Evolutionary conservation across 2,797 vertebrate genomes (phyloP).

Genomic region (Sebastiscus tertius): DNA sequence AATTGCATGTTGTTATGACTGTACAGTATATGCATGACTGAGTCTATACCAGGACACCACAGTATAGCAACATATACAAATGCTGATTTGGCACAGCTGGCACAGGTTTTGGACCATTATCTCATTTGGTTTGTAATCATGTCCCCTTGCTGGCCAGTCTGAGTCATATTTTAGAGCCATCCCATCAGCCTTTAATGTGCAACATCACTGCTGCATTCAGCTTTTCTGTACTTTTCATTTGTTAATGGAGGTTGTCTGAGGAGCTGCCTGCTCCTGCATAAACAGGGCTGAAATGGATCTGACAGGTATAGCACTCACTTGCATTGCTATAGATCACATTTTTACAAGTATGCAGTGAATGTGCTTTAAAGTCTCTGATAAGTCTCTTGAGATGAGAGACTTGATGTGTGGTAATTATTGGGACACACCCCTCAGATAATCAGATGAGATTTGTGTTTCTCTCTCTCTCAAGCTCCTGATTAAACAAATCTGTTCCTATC

Average conservation of each 20-base stretch:
- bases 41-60: not conserved
- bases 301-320: not conserved
- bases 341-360: not conserved
- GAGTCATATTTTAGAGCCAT: slow-evolving; percentile 33
- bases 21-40: not conserved
- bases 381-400: not conserved
- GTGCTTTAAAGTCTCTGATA: not conserved
- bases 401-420: not conserved
- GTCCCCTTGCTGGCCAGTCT: not conserved
- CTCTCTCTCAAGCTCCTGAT: not conserved
- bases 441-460: not conserved
- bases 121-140: not conserved
- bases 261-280: slow-evolving; percentile 33
- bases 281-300: slow-evolving; percentile 3
- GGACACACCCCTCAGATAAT: not conserved
- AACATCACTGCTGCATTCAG: slow-evolving; percentile 35
- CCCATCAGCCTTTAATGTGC: slow-evolving; percentile 18
- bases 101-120: slow-evolving; percentile 16
- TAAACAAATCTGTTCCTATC: not conserved
- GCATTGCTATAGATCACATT: slow-evolving; percentile 5
- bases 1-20: not conserved
- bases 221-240: slow-evolving; percentile 16
- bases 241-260: slow-evolving; percentile 38
- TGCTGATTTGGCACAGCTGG: slow-evolving; percentile 7
- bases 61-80: not conserved